A percentile compares a stretch with the other conserved stretches of the same genome.
Evolutionary conservation across 1,140 invertebrate genomes (phyloP).

Genomic region (Drosophila insularis): DNA sequence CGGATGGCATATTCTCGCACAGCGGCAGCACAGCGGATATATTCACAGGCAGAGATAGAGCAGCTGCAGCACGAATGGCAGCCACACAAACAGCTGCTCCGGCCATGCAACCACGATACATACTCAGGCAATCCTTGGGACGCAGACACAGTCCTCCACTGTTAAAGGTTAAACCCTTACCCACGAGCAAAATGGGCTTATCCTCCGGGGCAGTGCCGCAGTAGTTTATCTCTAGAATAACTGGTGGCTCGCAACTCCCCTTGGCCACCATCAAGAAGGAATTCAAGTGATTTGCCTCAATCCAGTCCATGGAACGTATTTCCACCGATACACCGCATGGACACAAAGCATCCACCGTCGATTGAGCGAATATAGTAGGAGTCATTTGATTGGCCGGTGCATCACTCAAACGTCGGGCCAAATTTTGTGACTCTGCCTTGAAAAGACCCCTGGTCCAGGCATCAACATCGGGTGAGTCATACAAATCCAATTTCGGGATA

Average conservation of each 20-base stretch:
- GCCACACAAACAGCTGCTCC: constrained; percentile 73
- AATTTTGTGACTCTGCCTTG: constrained; percentile 92
- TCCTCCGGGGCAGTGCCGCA: constrained; percentile 73
- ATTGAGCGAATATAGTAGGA: constrained; percentile 90
- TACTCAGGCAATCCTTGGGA: constrained; percentile 88
- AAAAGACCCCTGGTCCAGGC: constrained; percentile 89
- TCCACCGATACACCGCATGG: constrained; percentile 86
- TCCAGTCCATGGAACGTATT: constrained; percentile 85
- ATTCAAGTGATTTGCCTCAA: constrained; percentile 67
- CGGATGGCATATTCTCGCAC: constrained; percentile 94
- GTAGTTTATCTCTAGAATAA: constrained; percentile 67
- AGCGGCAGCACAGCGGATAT: constrained; percentile 83
- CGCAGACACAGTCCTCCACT: constrained; percentile 93
- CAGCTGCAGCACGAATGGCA: constrained; percentile 68
- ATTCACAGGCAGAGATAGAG: constrained; percentile 67
- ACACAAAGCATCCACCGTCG: constrained; percentile 83
- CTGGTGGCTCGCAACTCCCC: constrained; percentile 88
- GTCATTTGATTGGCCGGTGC: constrained; percentile 94
- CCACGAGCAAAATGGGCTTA: constrained; percentile 67
- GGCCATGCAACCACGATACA: constrained; percentile 94
- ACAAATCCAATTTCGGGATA: constrained; percentile 83
- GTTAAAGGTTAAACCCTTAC: constrained; percentile 74
- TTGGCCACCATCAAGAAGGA: constrained; percentile 90
- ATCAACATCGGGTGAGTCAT: constrained; percentile 82
- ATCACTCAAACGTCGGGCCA: constrained; percentile 90